These are phyloP conservation scores for Ornithorhynchus anatinus DNA, from an alignment of 2,113 vertebrate genomes.

Conservation along the genomic window DNA sequence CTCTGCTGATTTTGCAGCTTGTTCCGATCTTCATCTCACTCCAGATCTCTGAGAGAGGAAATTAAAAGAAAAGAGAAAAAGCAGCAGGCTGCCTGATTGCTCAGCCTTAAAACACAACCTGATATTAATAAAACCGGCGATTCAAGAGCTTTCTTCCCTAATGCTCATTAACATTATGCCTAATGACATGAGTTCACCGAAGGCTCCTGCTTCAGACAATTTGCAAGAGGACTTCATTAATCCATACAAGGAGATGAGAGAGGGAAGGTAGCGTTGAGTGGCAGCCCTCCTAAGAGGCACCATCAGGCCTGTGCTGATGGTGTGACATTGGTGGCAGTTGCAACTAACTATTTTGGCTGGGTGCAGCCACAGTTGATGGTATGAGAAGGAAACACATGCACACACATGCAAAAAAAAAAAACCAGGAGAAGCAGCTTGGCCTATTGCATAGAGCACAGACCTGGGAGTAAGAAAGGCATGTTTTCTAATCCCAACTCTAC, in stretches of 20 bases:
- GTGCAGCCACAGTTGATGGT: no score
- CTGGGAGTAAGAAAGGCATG: no score
- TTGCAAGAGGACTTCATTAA: background rate
- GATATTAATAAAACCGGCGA: background rate
- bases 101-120: background rate
- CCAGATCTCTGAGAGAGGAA: background rate
- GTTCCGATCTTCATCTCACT: background rate
- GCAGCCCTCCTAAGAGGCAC: accelerated
- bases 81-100: background rate
- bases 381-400: no score
- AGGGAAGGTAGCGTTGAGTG: no score
- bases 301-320: background rate
- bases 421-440: no score
- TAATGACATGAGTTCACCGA: background rate
- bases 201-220: background rate
- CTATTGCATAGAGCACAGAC: no score
- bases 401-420: no score
- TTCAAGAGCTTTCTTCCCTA: background rate
- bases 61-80: background rate
- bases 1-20: background rate
- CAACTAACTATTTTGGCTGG: no score
- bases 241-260: background rate
- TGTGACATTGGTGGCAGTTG: no score
- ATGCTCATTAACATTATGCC: background rate
- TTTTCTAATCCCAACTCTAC: no score